A percentile compares a stretch with the other conserved stretches of the same genome.
These are phyloP conservation scores for Neomonachus schauinslandi DNA, from an alignment of 2,113 vertebrate species.

Conservation along the genomic window DNA sequence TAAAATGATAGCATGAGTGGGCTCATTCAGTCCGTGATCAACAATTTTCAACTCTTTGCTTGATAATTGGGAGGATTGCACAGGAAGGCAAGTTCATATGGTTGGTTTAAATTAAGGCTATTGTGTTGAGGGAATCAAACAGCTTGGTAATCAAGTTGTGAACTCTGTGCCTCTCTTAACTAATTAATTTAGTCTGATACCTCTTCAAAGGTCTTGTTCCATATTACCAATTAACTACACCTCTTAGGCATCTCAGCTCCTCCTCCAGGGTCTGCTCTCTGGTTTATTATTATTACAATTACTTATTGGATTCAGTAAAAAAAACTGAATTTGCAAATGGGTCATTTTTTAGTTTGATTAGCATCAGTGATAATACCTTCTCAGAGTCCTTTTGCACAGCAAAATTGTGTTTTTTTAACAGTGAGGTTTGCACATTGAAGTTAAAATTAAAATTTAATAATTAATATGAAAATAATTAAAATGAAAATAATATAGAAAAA, in stretches of 20 bases:
- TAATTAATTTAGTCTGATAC: conserved; percentile 54
- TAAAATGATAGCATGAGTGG: conserved; percentile 16
- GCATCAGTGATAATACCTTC: conserved; percentile 25
- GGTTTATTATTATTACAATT: background rate
- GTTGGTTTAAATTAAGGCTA: conserved; percentile 55
- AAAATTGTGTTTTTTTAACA: conserved; percentile 15
- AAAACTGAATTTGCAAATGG: conserved; percentile 40
- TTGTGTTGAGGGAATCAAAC: conserved; percentile 45
- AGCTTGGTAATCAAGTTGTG: conserved; percentile 51
- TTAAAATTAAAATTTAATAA: conserved; percentile 52
- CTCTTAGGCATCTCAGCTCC: background rate
- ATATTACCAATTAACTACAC: background rate
- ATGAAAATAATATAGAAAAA: conserved; percentile 31
- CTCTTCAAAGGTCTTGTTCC: conserved; percentile 40
- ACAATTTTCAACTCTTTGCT: conserved; percentile 39
- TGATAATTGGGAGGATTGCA: conserved; percentile 22
- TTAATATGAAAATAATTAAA: conserved; percentile 35
- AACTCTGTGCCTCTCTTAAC: background rate
- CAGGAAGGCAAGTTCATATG: conserved; percentile 34
- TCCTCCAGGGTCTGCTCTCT: background rate
- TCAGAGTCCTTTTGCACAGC: conserved; percentile 4
- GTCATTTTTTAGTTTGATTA: background rate
- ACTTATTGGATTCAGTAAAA: conserved; percentile 14
- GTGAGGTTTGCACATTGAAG: background rate
- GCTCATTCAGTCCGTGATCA: conserved; percentile 20